Conservation (phyloP, 2,797 vertebrate genomes). For the Pterois miles region DNA sequence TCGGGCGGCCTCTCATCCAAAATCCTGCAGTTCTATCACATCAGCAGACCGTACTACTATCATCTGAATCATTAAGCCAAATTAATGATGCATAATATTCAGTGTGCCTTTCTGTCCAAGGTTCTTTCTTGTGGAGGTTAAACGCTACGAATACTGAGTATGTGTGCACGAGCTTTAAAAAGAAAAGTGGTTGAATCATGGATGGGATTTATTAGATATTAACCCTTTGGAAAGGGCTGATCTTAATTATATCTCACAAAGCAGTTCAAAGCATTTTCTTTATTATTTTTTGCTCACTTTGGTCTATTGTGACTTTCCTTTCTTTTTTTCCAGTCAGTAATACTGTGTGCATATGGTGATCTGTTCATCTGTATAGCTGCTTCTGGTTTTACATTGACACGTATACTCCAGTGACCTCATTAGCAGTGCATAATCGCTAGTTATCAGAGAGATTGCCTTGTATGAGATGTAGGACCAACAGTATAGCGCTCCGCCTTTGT, state of each 20-base stretch:
- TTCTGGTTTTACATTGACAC: constrained; percentile 55
- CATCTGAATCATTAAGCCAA: constrained; percentile 76
- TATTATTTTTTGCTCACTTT: constrained; percentile 14
- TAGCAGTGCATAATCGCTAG: constrained; percentile 47
- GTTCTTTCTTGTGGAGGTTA: constrained; percentile 73
- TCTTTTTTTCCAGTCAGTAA: constrained; percentile 16
- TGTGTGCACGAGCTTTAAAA: constrained; percentile 13
- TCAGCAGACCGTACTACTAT: constrained; percentile 61
- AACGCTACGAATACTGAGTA: constrained; percentile 49
- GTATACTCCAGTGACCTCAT: constrained; percentile 72
- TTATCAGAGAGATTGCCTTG: constrained; percentile 45
- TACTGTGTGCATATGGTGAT: constrained; percentile 20
- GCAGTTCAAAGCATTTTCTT: constrained; percentile 52
- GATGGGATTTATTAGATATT: constrained; percentile 73
- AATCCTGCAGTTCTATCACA: constrained; percentile 57
- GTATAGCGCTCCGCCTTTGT: constrained; percentile 17
- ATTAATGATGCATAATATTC: constrained; percentile 78
- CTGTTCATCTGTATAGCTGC: constrained; percentile 39
- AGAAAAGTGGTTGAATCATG: constrained; percentile 47
- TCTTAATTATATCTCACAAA: constrained; percentile 72
- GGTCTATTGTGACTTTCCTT: constrained; percentile 21
- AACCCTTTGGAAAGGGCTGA: constrained; percentile 61
- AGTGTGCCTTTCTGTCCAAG: constrained; percentile 60
- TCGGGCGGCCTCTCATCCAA: constrained; percentile 33
- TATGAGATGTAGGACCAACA: constrained; percentile 46